Evolutionary conservation across 2,888 invertebrate species (phyloP).

Genomic region (Pyrochroa serraticornis): DNA sequence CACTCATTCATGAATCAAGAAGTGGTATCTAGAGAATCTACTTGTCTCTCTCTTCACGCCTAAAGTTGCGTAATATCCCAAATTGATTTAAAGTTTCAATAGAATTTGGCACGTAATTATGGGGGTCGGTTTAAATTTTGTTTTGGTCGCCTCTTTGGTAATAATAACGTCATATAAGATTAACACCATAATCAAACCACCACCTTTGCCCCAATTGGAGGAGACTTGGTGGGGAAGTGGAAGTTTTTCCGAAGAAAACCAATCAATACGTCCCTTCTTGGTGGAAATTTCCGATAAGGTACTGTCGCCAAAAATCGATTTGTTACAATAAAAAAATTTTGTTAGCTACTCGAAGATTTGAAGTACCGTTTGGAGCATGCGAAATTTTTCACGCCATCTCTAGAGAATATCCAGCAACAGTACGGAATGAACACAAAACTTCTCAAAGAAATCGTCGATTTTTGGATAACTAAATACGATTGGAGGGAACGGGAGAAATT

Average conservation of each 20-base stretch:
- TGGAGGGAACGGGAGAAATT: slow-evolving; percentile 67
- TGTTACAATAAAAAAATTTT: not conserved
- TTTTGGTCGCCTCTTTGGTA: no score
- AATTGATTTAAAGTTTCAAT: no score
- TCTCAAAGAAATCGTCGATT: slow-evolving; percentile 70
- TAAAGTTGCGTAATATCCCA: no score
- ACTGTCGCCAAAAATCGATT: slow-evolving; percentile 1
- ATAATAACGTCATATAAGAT: slow-evolving; percentile 5
- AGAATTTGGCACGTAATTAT: no score
- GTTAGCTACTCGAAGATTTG: slow-evolving; percentile 57
- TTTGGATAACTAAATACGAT: slow-evolving; percentile 77
- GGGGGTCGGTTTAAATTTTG: no score
- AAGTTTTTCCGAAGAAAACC: slow-evolving; percentile 12
- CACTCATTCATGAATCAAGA: no score
- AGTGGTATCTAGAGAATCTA: no score
- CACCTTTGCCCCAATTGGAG: slow-evolving; percentile 14
- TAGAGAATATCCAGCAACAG: slow-evolving; percentile 73
- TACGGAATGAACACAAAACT: slow-evolving; percentile 79
- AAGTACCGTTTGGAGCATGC: slow-evolving; percentile 62
- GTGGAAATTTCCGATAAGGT: slow-evolving; percentile 21
- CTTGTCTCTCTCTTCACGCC: no score
- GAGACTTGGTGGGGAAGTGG: slow-evolving; percentile 22
- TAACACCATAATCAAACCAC: slow-evolving; percentile 14
- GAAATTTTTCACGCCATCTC: slow-evolving; percentile 57
- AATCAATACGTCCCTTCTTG: slow-evolving; percentile 15